Evolutionary conservation across 2,888 invertebrate genomes (phyloP), one percentile per base, ranked within the genome.

Genomic region (Apocheima hispidaria): DNA sequence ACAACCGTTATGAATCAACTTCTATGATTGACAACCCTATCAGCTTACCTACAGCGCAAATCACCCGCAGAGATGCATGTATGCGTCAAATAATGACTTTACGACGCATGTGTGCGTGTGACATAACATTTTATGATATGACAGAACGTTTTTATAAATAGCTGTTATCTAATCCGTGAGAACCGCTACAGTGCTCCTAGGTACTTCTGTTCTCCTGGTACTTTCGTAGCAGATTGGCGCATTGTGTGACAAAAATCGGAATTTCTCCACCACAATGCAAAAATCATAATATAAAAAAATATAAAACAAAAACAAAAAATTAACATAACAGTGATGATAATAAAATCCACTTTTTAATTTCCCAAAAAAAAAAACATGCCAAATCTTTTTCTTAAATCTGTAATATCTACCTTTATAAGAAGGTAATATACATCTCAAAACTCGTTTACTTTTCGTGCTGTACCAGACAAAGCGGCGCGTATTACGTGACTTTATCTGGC

Each of bases 31-130:
- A 62, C 80, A 88, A 55, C 88, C 88, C 87, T 88, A 75, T 67
- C 69, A 70, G 72, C 76, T 72, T 66, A 78, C 75, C 73, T 79
- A 83, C 84, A 85, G 70, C 78, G 83, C 83, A 87, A 89, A 88
- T 90, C 89, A 90, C 89, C 89, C 89, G 87, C 89, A 81, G 84
- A 88, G 89, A 75, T 69, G 70, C 62, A 72, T 55, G 60, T 55
- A 55, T 50, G 49, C 54, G 50, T 60, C 7, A 60, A 49, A 55
- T 60, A 44, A 51, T 55, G 38, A 44, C 43, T 50, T 51, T 60
- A 36, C 40, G 40, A 36, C 21, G 44, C 38, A 50, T 55, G 60
- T 60, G 60, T 55, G 55, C 49, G 64, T 76, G 75, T 82, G 82
- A 82, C 79, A 78, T 73, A 76, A 77, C 74, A 66, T 74, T 76